A percentile compares a stretch with the other conserved stretches of the same genome.
phyloP scores from a whole-genome alignment of 2,888 invertebrate genomes.

The Atrina japonica region DNA sequence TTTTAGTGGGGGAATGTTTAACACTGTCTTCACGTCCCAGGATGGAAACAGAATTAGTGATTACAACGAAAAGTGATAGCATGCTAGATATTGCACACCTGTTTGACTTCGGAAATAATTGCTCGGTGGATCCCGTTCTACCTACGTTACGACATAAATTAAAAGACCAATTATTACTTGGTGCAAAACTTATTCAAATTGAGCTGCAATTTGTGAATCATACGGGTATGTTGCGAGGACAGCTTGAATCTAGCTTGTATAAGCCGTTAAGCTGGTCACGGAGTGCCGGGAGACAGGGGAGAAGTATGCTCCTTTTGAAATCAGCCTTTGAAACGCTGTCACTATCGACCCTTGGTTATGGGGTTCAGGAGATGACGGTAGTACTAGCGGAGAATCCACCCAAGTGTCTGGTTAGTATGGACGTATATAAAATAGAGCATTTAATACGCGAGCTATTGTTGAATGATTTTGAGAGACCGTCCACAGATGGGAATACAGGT shows the following conservation, averaged over 20 bases:
- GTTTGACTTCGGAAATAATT: slow-evolving; percentile 3
- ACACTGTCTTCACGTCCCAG: too few species aligned
- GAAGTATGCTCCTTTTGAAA: slow-evolving; percentile 67
- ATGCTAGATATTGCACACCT: too few species aligned
- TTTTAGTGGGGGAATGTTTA: too few species aligned
- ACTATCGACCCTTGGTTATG: slow-evolving; percentile 64
- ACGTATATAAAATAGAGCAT: slow-evolving; percentile 34
- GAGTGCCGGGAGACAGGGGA: slow-evolving; percentile 64
- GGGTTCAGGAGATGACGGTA: slow-evolving; percentile 60
- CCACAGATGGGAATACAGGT: not conserved
- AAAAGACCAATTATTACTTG: slow-evolving; percentile 28
- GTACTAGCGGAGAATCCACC: slow-evolving; percentile 57
- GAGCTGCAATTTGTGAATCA: slow-evolving; percentile 37
- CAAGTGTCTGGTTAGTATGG: slow-evolving; percentile 60
- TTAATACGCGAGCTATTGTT: slow-evolving; percentile 57
- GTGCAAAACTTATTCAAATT: slow-evolving; percentile 49
- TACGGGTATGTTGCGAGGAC: slow-evolving; percentile 11
- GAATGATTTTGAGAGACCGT: slow-evolving; percentile 57
- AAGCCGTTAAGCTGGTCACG: slow-evolving; percentile 63
- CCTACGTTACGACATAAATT: slow-evolving; percentile 28
- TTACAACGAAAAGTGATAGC: too few species aligned
- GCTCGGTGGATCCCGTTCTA: slow-evolving; percentile 27
- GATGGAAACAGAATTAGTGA: too few species aligned
- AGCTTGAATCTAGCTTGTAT: slow-evolving; percentile 35
- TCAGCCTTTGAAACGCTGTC: slow-evolving; percentile 72